Base-by-base conservation (phyloP, 2,888 invertebrate genomes). In the Lasioglossum malachurum region DNA sequence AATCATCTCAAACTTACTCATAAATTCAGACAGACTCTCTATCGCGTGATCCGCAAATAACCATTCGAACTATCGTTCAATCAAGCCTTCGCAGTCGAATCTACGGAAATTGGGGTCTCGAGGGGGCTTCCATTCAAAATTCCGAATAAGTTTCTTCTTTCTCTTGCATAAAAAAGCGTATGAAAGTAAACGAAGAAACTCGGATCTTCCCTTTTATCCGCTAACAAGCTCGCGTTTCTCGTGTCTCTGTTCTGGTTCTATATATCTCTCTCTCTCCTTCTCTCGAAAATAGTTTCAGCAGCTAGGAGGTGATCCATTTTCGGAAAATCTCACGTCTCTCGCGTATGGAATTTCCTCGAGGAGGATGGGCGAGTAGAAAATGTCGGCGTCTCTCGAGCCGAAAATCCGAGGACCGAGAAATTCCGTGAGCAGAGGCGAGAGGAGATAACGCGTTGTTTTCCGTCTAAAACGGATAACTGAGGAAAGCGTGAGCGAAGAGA, bases 401-500 rank as follows among this genome's bases (percentile, higher is more conserved):
- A 81, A 80, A 80, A 80, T 75, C 78, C 76, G 41, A 2, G 35
- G 71, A 53, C 73, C 38, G 67, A 41, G 35, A 74, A 86, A 88
- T 84, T 67, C 76, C 72, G 78, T 12, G 31, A 35, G 35, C 35
- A 60, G 46, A 57, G 77, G 73, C 69, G 60, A 16, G 75, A 75
- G 75, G 79, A 80, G 81, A 89, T 85, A 80, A 83, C 81, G 76
- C 69, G 64, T 72, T 72, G 83, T 74, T 82, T 69, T 60, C 27
- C 82, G 77, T 75, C 72, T 72, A 75, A 87, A 90, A 87, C 81
- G 88, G 87, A 78, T 84, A 86, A 87, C 80, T 14, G 87, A 67
- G 81, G 76, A 83, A 82, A 77, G 31, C 74, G 67, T 38, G 44
- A 38, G 38, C 27, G 53, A 46, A 27, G 75, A 57, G 35, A n/a